A percentile compares a stretch with the other conserved stretches of the same genome.
Evolutionary conservation across 2,797 vertebrate genomes (phyloP).

Genomic region (Silurus aristotelis): DNA sequence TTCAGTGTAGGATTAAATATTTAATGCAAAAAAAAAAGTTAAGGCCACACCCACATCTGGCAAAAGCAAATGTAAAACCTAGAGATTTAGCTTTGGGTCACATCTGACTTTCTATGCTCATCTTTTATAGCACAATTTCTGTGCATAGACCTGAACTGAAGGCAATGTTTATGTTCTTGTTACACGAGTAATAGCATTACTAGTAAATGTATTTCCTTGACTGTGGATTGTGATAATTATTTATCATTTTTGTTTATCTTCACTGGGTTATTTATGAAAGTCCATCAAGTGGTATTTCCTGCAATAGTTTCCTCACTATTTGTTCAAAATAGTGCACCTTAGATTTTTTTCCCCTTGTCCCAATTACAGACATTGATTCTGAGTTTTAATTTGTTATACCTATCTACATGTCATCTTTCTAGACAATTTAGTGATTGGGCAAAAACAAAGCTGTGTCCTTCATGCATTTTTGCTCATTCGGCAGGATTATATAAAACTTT

Average conservation of each 20-base stretch:
- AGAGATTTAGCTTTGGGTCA: background rate
- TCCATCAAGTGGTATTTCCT: background rate
- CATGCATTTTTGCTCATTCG: background rate
- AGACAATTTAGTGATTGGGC: background rate
- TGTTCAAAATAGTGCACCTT: background rate
- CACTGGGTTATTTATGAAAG: background rate
- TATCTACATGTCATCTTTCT: background rate
- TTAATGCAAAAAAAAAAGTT: background rate
- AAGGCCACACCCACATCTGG: background rate
- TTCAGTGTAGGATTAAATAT: background rate
- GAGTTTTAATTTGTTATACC: background rate
- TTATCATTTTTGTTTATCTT: background rate
- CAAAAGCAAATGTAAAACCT: background rate
- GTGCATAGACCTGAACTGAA: background rate
- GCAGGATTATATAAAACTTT: conserved; percentile 10
- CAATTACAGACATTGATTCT: no score
- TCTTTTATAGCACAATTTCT: background rate
- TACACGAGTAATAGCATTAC: background rate
- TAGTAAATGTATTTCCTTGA: background rate
- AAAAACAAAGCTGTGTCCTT: background rate
- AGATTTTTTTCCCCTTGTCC: background rate
- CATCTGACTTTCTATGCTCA: background rate
- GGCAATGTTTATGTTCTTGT: background rate
- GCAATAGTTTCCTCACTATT: background rate
- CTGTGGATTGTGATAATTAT: background rate